phyloP scores from a whole-genome alignment of 2,113 vertebrate genomes.

The Excalfactoria chinensis region DNA sequence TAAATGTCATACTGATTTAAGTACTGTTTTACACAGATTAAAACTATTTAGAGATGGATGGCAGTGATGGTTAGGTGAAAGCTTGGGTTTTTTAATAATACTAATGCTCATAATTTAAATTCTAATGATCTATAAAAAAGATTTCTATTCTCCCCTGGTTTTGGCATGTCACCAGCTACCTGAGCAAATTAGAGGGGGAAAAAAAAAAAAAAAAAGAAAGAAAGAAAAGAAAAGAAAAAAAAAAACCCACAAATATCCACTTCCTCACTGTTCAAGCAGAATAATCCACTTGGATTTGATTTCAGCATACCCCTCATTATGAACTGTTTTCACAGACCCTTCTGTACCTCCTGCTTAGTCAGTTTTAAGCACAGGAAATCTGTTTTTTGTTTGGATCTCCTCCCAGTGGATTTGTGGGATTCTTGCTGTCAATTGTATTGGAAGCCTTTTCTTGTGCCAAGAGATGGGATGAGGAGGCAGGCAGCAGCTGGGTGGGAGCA shows the following conservation, averaged over 20 bases:
- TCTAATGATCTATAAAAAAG: neutral
- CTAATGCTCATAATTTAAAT: neutral
- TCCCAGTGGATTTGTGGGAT: neutral
- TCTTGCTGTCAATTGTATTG: neutral
- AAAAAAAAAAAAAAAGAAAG: no score
- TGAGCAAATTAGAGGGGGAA: neutral
- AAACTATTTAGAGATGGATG: conserved; percentile 44
- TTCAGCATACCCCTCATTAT: neutral
- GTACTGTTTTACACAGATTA: conserved; percentile 53
- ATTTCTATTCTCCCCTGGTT: neutral
- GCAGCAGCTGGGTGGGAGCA: neutral
- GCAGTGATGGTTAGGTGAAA: neutral
- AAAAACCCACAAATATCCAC: neutral
- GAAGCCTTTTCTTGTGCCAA: neutral
- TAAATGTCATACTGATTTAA: conserved; percentile 70
- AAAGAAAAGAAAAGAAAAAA: no score
- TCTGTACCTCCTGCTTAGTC: neutral
- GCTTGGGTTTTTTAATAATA: neutral
- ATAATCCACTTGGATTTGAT: neutral
- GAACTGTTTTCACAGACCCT: neutral
- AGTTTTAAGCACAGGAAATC: neutral
- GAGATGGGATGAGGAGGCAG: neutral
- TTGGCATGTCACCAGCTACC: neutral
- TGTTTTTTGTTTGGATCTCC: neutral
- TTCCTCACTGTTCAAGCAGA: neutral